These are phyloP conservation scores for Chromoteleia sp. DNA, from an alignment of 2,888 invertebrate genomes.

Conservation along the genomic window DNA sequence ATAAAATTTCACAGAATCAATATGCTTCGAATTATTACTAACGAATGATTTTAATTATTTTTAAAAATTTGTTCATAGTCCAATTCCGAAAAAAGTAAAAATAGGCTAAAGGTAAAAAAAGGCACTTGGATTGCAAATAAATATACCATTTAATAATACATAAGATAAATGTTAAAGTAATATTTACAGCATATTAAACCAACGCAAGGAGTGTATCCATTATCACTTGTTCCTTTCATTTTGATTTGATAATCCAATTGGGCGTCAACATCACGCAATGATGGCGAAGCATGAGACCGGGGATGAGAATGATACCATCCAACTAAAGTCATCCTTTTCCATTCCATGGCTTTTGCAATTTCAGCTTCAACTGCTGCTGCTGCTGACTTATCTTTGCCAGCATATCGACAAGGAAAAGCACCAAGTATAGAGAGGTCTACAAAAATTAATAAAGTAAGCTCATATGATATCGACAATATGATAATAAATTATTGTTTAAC, in stretches of 20 bases:
- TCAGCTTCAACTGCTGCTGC: constrained; percentile 92
- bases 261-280: constrained; percentile 94
- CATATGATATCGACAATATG: no score
- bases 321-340: constrained; percentile 91
- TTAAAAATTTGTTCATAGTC: no score
- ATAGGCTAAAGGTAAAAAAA: no score
- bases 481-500: no score
- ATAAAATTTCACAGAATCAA: no score
- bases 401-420: constrained; percentile 94
- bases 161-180: no score
- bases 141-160: no score
- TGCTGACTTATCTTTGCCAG: constrained; percentile 91
- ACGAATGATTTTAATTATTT: no score
- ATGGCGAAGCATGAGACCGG: constrained; percentile 94
- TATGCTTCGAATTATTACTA: no score
- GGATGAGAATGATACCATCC: constrained; percentile 99
- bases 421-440: constrained; percentile 94
- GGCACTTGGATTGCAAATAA: no score
- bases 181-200: constrained; percentile 95
- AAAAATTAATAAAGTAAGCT: constrained; percentile 74
- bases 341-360: constrained; percentile 93
- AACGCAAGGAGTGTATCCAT: constrained; percentile 96
- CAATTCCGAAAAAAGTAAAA: no score
- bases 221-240: constrained; percentile 96
- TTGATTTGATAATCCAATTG: constrained; percentile 97